These are phyloP conservation scores for Agrochola lychnidis DNA, from an alignment of 2,888 invertebrate genomes.

Conservation along the genomic window DNA sequence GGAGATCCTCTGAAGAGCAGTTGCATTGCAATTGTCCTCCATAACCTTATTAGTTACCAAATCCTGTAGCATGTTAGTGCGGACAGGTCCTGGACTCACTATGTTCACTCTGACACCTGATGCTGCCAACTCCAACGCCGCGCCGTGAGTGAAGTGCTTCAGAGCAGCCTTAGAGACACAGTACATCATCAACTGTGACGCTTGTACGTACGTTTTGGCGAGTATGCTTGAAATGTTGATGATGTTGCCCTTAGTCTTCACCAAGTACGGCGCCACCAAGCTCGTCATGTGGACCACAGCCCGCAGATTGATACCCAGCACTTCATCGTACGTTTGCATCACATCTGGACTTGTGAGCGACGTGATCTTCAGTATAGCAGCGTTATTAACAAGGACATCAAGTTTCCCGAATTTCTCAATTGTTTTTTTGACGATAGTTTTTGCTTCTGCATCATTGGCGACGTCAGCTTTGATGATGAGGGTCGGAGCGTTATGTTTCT, in stretches of 20 bases:
- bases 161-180: constrained; percentile 93
- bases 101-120: constrained; percentile 92
- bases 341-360: constrained; percentile 60
- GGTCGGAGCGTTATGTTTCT: constrained; percentile 53
- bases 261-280: constrained; percentile 66
- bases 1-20: constrained; percentile 70
- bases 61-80: constrained; percentile 66
- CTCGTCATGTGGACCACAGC: constrained; percentile 64
- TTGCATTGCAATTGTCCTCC: not conserved
- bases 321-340: constrained; percentile 66
- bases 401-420: constrained; percentile 68
- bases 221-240: constrained; percentile 62
- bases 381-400: constrained; percentile 75
- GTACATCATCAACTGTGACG: constrained; percentile 80
- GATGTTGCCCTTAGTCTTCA: constrained; percentile 65
- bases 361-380: constrained; percentile 58
- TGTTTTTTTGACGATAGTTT: constrained; percentile 63
- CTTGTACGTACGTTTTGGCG: constrained; percentile 12
- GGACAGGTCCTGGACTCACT: constrained; percentile 94
- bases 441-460: constrained; percentile 64
- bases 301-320: constrained; percentile 66
- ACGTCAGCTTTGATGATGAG: constrained; percentile 70
- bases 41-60: not conserved
- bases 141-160: constrained; percentile 93
- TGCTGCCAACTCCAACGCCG: constrained; percentile 92